These are phyloP conservation scores for Stenodema calcarata DNA, from an alignment of 2,888 invertebrate genomes.

Conservation along the genomic window DNA sequence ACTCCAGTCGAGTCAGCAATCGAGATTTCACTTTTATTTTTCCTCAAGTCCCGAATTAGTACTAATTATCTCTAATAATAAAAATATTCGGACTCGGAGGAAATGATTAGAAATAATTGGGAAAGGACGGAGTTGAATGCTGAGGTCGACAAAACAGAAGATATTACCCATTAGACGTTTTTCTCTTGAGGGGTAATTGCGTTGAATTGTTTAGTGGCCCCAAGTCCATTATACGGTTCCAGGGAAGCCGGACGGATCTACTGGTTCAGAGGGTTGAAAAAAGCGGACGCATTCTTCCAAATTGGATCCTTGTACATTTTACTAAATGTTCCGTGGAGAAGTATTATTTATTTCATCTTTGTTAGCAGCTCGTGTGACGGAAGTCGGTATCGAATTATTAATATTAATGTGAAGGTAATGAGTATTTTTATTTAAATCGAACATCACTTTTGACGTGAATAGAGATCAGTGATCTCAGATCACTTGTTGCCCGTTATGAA, in stretches of 20 bases:
- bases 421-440: background rate
- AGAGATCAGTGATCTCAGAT: too few relatives aligned
- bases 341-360: too few relatives aligned
- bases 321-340: background rate
- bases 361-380: background rate
- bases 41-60: background rate
- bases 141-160: slow-evolving; percentile 6
- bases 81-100: background rate
- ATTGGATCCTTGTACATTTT: background rate
- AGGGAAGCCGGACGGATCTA: background rate
- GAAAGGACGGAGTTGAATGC: background rate
- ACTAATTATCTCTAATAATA: slow-evolving; percentile 16
- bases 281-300: background rate
- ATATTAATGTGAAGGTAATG: too few relatives aligned
- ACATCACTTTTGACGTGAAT: too few relatives aligned
- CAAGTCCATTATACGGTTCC: background rate
- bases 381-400: background rate
- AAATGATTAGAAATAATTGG: slow-evolving; percentile 24
- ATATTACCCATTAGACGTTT: background rate
- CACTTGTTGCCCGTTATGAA: too few relatives aligned
- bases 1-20: background rate
- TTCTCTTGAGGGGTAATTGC: background rate
- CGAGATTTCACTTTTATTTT: background rate
- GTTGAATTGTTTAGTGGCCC: slow-evolving; percentile 16
- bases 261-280: background rate